A percentile compares a stretch with the other conserved stretches of the same genome.
These are phyloP conservation scores for Polydrusus cervinus DNA, from an alignment of 2,888 invertebrate genomes.

Conservation along the genomic window DNA sequence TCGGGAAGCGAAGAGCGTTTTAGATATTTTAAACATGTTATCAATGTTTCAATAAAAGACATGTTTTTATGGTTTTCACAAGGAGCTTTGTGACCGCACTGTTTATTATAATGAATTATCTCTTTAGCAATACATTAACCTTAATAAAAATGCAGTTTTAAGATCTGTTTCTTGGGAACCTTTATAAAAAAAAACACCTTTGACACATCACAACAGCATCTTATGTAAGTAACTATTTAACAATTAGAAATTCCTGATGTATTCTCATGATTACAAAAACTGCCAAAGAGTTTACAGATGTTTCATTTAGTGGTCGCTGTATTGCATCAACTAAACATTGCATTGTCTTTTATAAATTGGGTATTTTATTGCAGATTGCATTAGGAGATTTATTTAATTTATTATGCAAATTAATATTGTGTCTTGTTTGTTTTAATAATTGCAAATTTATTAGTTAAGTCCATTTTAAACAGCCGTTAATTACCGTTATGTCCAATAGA, in stretches of 20 bases:
- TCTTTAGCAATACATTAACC: not conserved
- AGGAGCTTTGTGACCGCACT: not conserved
- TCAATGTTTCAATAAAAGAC: too few relatives aligned
- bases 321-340: conserved; percentile 17
- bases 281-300: conserved; percentile 26
- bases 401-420: not conserved
- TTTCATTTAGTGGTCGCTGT: conserved; percentile 11
- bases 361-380: conserved; percentile 6
- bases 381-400: conserved; percentile 13
- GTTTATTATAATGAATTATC: not conserved
- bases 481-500: not conserved
- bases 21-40: too few relatives aligned
- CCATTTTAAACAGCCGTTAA: not conserved
- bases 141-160: conserved; percentile 21
- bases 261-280: conserved; percentile 23
- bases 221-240: conserved; percentile 13
- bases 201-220: conserved; percentile 14
- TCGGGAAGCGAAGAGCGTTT: too few relatives aligned
- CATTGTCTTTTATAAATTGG: conserved; percentile 19
- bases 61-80: too few relatives aligned
- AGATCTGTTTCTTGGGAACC: conserved; percentile 8
- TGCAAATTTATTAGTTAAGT: not conserved
- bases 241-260: conserved; percentile 18
- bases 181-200: conserved; percentile 16
- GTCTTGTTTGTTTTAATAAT: conserved; percentile 6